These are phyloP conservation scores for Anhinga anhinga DNA, from an alignment of 2,113 vertebrate genomes.

Conservation along the genomic window DNA sequence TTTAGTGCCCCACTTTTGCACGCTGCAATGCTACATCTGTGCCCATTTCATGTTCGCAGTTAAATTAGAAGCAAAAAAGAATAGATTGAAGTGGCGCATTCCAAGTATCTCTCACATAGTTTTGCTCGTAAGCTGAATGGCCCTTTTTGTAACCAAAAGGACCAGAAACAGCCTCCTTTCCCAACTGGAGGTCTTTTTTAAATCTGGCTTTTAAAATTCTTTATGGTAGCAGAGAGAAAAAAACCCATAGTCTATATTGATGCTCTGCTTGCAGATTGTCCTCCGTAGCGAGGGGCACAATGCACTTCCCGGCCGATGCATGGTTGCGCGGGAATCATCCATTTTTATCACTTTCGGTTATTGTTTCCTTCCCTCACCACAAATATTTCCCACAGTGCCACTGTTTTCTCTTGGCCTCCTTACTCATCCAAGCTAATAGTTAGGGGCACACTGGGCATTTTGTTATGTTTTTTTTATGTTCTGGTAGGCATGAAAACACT, in stretches of 20 bases:
- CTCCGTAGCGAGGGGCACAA: not conserved
- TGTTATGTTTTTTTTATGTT: not conserved
- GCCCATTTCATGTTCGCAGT: not conserved
- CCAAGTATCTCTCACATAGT: not conserved
- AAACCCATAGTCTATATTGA: not conserved
- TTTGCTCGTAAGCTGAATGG: not conserved
- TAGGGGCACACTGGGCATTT: slow-evolving; percentile 35
- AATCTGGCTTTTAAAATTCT: not conserved
- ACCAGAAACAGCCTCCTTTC: not conserved
- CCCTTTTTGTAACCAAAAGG: not conserved
- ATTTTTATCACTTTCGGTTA: slow-evolving; percentile 52
- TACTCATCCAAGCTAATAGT: slow-evolving; percentile 28
- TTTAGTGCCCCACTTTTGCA: not conserved
- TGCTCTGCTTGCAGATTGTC: not conserved
- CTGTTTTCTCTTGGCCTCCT: slow-evolving; percentile 30
- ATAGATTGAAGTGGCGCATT: not conserved
- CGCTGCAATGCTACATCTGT: not conserved
- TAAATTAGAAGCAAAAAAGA: not conserved
- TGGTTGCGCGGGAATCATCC: not conserved
- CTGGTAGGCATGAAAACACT: slow-evolving; percentile 14
- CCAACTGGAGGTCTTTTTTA: not conserved
- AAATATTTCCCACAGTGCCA: slow-evolving; percentile 25
- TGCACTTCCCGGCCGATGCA: not conserved
- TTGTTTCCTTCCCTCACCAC: slow-evolving; percentile 1
- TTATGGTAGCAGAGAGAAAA: not conserved